Evolutionary conservation across 2,888 invertebrate genomes (phyloP), one percentile per base, ranked within the genome.

Genomic region (Odontomyia ornata): DNA sequence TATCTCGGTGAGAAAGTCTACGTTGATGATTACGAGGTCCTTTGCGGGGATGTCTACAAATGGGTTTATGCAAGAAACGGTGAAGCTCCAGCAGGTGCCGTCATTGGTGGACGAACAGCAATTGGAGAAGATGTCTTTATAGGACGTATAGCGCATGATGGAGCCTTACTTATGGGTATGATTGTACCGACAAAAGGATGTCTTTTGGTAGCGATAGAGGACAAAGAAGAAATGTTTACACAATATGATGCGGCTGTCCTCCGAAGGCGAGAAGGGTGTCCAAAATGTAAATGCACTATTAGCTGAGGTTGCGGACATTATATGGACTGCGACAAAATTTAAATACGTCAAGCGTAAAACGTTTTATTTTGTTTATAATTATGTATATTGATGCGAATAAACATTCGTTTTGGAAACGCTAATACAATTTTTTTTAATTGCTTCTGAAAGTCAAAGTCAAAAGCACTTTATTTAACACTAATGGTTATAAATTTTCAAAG

Each of bases 131-230:
- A 84, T 43, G 85, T 86, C 46, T 87, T 85, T 78, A 85, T 86
- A 25, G 87, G 85, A 3, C 82, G 86, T 18, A 89, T 89, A 1
- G 83, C 84, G 81, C 90, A 91, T 81, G 87, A 89, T 60, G 90
- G 90, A 15, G 91, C 91, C 81, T 87, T 89, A 86, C 81, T 91
- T 9, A 91, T 91, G 13, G 90, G 91, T 1, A 91, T 91, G 85
- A 87, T 91, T 1, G 88, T 91, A n/a, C 91, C 91, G 1, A 88
- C 87, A 69, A 89, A 88, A 82, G 83, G 86, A 25, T 86, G 87
- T 21, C 90, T 89, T 23, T 91, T 91, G 79, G 85, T 91, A 21
- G 87, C 88, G 52, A 87, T 87, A 77, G 87, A 84, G 13, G 91
- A 91, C 11, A 85, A 88, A 77, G 91, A 91, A 83, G 85, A 43